Base-by-base conservation (phyloP, 1,140 invertebrate genomes). In the Orius insidiosus region DNA sequence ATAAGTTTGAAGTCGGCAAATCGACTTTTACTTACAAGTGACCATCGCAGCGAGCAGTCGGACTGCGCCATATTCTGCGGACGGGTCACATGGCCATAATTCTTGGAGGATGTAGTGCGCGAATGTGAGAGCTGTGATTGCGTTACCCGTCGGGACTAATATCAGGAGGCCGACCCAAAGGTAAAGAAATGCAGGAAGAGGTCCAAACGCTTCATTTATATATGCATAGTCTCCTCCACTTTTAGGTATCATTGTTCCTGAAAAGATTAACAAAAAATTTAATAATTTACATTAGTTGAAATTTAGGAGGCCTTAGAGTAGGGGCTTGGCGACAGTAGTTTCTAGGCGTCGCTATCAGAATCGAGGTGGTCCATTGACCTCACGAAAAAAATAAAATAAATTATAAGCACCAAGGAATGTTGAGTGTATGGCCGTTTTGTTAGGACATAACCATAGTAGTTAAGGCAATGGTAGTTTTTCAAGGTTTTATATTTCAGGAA, bases 141-240 rank as follows among this genome's bases (percentile, higher is more conserved):
- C 93, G 68, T 96, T 97, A 15, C 89, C 89, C 5, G 89, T 90
- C 5, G 93, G 93, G 55, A 90, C 80, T 55, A 92, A 70, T 46
- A 93, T 79, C 52, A 92, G 74, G 45, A 88, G 65, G 1, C 85
- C 85, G 18, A 90, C 89, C 94, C 94, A 98, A 2, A 97, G 71
- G 57, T 92, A 97, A 0, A 97, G 66, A 63, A 98, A 98, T 0
- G 89, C 82, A 1, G 85, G 85, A 13, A 97, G 63, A 4, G 82
- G 71, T 24, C 95, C 85, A 67, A 95, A 88, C 0, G 88, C 82
- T 59, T 88, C 79, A 38, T 76, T 76, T 31, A 98, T 92, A 59
- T 98, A 98, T 0, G 89, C 87, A 63, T 98, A 98, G 68, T 98
- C 94, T 2, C 93, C 94, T 2, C 95, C 95, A n/a, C 87, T 94